Percentiles rank a stretch among this genome's conserved stretches.
These are phyloP conservation scores for Priocnemis perturbator DNA, from an alignment of 2,888 invertebrate genomes.

Conservation along the genomic window DNA sequence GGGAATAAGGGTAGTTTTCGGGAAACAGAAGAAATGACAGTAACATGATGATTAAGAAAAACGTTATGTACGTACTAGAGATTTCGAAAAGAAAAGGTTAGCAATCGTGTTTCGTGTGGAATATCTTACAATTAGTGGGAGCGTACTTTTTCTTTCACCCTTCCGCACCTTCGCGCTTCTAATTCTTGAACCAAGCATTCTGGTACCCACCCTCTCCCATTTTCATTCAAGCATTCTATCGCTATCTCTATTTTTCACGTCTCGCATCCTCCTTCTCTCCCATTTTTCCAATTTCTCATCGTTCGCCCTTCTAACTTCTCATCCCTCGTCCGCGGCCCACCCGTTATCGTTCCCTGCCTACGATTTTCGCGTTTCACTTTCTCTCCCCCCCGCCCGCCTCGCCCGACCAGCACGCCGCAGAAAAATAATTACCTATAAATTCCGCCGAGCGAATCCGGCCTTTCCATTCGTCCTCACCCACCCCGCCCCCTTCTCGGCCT, in stretches of 20 bases:
- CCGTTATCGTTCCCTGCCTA: too few species aligned
- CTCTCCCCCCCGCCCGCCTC: background rate
- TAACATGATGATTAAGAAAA: too few species aligned
- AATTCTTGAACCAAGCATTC: background rate
- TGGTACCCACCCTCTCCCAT: background rate
- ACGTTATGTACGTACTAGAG: too few species aligned
- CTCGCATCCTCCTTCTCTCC: background rate
- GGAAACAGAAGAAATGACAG: too few species aligned
- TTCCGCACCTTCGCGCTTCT: slow-evolving; percentile 30
- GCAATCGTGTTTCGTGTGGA: too few species aligned
- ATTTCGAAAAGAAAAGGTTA: too few species aligned
- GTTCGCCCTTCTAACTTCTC: too few species aligned
- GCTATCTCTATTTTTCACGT: slow-evolving; percentile 2
- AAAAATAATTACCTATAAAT: slow-evolving; percentile 73
- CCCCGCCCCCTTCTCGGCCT: background rate
- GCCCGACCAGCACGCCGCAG: slow-evolving; percentile 28
- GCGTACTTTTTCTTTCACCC: slow-evolving; percentile 16
- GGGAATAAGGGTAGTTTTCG: too few species aligned
- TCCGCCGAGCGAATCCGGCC: slow-evolving; percentile 31
- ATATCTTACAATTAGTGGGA: too few species aligned
- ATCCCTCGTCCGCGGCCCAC: too few species aligned
- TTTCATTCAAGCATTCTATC: background rate
- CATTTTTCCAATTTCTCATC: background rate
- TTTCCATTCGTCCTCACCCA: background rate
- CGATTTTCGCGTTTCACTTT: background rate